Evolutionary conservation across 2,888 invertebrate genomes (phyloP).

Genomic region (Calameuta filiformis): DNA sequence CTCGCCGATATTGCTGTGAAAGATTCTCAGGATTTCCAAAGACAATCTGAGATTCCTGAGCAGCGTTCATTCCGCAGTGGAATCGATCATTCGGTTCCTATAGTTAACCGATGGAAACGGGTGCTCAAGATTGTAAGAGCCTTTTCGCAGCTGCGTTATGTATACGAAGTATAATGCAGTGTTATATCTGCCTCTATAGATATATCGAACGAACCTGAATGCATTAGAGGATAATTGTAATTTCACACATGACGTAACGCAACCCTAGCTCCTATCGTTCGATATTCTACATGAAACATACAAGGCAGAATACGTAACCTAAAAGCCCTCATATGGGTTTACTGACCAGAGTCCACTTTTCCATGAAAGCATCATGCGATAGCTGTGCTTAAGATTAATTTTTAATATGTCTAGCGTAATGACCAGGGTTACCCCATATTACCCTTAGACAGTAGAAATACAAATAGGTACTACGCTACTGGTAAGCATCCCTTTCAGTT

Average conservation of each 20-base stretch:
- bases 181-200: not conserved
- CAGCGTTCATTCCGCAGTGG: not conserved
- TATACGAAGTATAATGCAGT: not conserved
- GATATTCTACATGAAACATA: not conserved
- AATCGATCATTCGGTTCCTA: not conserved
- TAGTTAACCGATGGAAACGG: not conserved
- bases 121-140: not conserved
- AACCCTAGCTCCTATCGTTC: constrained; percentile 19
- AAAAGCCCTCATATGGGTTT: not conserved
- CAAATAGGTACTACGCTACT: not conserved
- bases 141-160: not conserved
- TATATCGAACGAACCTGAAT: not conserved
- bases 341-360: not conserved
- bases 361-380: not conserved
- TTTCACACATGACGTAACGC: constrained; percentile 58
- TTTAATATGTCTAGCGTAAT: not conserved
- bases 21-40: not conserved
- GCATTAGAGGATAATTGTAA: constrained; percentile 50
- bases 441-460: not conserved
- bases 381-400: not conserved
- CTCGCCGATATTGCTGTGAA: not conserved
- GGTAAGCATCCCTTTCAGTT: not conserved
- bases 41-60: not conserved
- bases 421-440: not conserved
- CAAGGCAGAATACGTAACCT: not conserved